Evolutionary conservation across 1,140 invertebrate species (phyloP), one percentile per base, ranked within the genome.

Genomic region (Zaprionus africanus): DNA sequence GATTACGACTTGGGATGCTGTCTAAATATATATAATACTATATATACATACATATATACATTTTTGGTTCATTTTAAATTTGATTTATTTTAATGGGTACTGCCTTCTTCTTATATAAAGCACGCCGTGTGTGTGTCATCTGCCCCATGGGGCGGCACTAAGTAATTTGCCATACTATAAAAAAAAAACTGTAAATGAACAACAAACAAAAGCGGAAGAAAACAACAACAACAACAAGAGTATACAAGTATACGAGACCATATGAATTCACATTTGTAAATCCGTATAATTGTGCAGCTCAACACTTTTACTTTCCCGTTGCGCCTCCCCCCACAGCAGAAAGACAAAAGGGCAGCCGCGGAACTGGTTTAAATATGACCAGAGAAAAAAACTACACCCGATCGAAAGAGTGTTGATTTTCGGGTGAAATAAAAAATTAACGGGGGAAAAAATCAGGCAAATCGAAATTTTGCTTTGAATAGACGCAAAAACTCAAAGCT

Each of bases 261-360:
- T 56, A 84, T 84, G 78, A 70, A 70, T 68, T 83, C 77, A 76
- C 70, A 79, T 82, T 74, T 53, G 63, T 78, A 70, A 58, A 60
- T 56, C 71, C 82, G 79, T 81, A 79, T 75, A 88, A 86, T 87
- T 87, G 84, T 75, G 54, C 78, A 61, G 66, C 64, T 79, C 80
- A 88, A 83, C 81, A 87, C 83, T 87, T 87, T 87, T 88, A 87
- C 84, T 88, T 87, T 88, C 41, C 72, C 34, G 24, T 57, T 36
- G 11, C 43, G 4, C 9, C 17, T 15, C 26, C 19, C 43, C 59
- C 9, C n/a, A 41, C n/a, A 17, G 43, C 62, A 68, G 54, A 72
- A 76, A 66, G 62, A 51, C 43, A 77, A 31, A 83, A 80, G 79
- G 65, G 80, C 80, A 31, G n/a, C 34, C 17, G 15, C 54, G 56